Evolutionary conservation across 1,140 invertebrate species (phyloP).

Genomic region (Drosophila carrolli): DNA sequence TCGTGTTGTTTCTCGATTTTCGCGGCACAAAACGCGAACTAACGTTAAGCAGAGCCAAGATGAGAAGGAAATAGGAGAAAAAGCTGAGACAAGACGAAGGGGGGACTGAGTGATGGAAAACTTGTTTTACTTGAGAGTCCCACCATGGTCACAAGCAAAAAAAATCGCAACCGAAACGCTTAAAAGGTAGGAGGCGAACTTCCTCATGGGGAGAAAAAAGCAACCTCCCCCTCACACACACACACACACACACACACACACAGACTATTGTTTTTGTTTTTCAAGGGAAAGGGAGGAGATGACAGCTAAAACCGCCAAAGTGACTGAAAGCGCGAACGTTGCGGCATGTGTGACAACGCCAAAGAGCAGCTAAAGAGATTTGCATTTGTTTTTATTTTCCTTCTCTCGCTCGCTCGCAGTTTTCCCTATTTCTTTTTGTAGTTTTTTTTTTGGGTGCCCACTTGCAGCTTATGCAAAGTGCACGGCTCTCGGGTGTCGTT

Average conservation of each 20-base stretch:
- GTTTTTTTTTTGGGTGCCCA: slow-evolving; percentile 42
- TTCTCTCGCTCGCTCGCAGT: neutral
- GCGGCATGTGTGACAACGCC: slow-evolving; percentile 51
- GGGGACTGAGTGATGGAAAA: slow-evolving; percentile 18
- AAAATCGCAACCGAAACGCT: slow-evolving; percentile 23
- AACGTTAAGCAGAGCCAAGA: slow-evolving; percentile 15
- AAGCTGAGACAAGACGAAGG: neutral
- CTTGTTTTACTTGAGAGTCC: slow-evolving; percentile 44
- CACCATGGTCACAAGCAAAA: slow-evolving; percentile 19
- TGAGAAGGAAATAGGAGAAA: neutral
- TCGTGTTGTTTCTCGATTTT: slow-evolving; percentile 28
- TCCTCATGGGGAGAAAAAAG: neutral
- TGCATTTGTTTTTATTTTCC: slow-evolving; percentile 51
- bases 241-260: neutral
- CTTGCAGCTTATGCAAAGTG: slow-evolving; percentile 75
- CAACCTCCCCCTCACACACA: neutral
- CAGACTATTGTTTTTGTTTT: neutral
- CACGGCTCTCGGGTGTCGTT: slow-evolving; percentile 37
- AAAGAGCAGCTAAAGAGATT: slow-evolving; percentile 77
- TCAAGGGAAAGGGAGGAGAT: slow-evolving; percentile 27
- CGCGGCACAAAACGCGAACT: slow-evolving; percentile 29
- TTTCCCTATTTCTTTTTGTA: slow-evolving; percentile 8
- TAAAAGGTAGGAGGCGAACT: slow-evolving; percentile 11
- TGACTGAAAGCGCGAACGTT: slow-evolving; percentile 70
- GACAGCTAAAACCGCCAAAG: slow-evolving; percentile 75